Percentiles rank a stretch among this genome's conserved stretches.
phyloP scores from a whole-genome alignment of 2,113 vertebrate genomes.

The Pterocles orientalis region DNA sequence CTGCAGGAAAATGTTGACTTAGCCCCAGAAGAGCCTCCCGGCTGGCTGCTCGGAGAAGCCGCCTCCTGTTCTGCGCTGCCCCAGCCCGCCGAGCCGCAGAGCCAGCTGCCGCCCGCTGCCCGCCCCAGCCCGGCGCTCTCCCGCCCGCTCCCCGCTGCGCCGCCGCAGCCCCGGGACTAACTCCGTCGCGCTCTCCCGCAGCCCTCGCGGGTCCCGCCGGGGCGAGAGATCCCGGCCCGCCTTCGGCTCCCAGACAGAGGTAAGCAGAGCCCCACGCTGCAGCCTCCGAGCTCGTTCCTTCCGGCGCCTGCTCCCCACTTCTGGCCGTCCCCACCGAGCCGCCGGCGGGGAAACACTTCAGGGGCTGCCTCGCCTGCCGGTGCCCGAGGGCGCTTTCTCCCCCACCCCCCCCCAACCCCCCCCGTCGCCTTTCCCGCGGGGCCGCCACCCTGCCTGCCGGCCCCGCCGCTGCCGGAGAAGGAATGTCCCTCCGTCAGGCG shows the following conservation, averaged over 20 bases:
- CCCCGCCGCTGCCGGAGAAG: no score
- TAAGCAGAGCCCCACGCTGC: neutral
- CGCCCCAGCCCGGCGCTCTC: neutral
- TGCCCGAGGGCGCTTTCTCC: neutral
- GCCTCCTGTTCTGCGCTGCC: conserved; percentile 26
- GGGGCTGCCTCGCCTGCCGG: neutral
- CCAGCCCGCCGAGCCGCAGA: conserved; percentile 52
- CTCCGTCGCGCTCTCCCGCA: neutral
- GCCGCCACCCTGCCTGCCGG: no score
- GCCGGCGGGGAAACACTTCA: neutral
- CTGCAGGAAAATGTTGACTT: conserved; percentile 86
- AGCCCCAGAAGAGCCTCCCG: conserved; percentile 69
- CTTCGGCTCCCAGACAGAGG: neutral
- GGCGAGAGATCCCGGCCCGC: neutral
- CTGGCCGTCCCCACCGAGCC: neutral
- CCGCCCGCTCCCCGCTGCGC: neutral
- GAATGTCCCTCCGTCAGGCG: no score
- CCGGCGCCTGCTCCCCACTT: neutral
- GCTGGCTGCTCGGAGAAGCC: conserved; percentile 66
- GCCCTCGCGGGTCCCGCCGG: neutral
- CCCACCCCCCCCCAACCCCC: no score
- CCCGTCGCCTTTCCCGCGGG: no score
- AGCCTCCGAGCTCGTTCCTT: neutral
- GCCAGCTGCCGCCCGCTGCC: neutral
- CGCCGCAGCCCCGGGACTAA: conserved; percentile 3